These are phyloP conservation scores for Hemibagrus guttatus DNA, from an alignment of 2,797 vertebrate species.

Conservation along the genomic window DNA sequence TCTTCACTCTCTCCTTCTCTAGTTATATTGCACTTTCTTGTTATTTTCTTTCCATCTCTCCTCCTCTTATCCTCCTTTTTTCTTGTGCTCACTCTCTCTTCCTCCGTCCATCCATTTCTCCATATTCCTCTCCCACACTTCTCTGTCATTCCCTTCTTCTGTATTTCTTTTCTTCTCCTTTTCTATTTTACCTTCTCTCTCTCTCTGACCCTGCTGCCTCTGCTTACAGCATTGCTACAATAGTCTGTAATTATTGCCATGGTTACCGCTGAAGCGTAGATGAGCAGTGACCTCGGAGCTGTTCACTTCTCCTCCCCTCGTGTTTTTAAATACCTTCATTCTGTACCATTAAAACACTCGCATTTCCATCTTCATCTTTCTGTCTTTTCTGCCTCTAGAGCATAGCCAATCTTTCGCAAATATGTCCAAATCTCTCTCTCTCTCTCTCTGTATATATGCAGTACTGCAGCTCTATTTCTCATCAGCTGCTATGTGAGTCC, in stretches of 20 bases:
- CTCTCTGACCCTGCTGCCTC: constrained; percentile 43
- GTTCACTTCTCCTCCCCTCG: constrained; percentile 8
- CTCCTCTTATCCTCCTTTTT: background rate
- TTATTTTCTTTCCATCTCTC: background rate
- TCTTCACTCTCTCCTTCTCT: background rate
- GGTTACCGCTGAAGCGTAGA: constrained; percentile 52
- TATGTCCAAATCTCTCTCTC: background rate
- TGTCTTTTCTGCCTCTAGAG: background rate
- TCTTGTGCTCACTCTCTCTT: background rate
- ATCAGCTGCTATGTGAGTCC: constrained; percentile 10
- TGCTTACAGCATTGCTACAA: constrained; percentile 53
- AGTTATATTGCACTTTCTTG: background rate
- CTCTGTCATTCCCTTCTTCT: background rate
- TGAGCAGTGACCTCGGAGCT: constrained; percentile 40
- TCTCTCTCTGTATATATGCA: background rate
- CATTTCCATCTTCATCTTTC: background rate
- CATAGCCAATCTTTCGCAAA: background rate
- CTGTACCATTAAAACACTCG: constrained; percentile 16
- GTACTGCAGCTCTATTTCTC: constrained; percentile 13
- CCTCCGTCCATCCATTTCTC: background rate
- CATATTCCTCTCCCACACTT: background rate
- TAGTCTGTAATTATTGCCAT: constrained; percentile 61
- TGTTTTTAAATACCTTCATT: constrained; percentile 44
- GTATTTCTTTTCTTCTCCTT: background rate
- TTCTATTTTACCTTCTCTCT: background rate